These are phyloP conservation scores for Callimorpha dominula DNA, from an alignment of 2,888 invertebrate species.

Conservation along the genomic window DNA sequence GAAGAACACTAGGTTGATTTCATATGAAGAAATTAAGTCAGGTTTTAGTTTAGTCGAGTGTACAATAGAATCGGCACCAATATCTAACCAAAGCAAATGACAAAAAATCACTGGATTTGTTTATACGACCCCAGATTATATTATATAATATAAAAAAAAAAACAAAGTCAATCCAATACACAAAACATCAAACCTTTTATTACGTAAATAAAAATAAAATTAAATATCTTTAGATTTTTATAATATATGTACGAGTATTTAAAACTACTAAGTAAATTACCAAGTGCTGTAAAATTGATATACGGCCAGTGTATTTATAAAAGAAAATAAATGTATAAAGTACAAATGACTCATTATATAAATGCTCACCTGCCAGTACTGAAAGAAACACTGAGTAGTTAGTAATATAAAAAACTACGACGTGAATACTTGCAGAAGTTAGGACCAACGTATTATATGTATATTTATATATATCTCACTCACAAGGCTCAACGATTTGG, in stretches of 20 bases:
- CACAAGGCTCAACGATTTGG: too few species aligned
- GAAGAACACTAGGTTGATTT: too few species aligned
- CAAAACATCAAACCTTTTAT: not conserved
- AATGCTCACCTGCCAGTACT: slow-evolving; percentile 66
- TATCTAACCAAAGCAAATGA: not conserved
- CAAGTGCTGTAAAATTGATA: not conserved
- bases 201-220: not conserved
- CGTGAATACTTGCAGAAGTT: not conserved
- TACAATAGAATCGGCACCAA: too few species aligned
- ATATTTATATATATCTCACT: too few species aligned
- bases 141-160: not conserved
- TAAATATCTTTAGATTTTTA: too few species aligned
- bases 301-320: not conserved
- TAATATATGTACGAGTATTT: too few species aligned
- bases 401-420: too few species aligned
- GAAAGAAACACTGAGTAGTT: slow-evolving; percentile 63
- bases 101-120: not conserved
- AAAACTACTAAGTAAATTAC: not conserved
- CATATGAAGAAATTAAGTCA: too few species aligned
- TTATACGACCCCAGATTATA: not conserved
- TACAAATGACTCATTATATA: not conserved
- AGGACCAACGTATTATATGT: too few species aligned
- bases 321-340: not conserved
- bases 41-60: too few species aligned
- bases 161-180: not conserved